Percentiles rank a stretch among this genome's conserved stretches.
These are phyloP conservation scores for Dryomyza anilis DNA, from an alignment of 2,888 invertebrate genomes.

Conservation along the genomic window DNA sequence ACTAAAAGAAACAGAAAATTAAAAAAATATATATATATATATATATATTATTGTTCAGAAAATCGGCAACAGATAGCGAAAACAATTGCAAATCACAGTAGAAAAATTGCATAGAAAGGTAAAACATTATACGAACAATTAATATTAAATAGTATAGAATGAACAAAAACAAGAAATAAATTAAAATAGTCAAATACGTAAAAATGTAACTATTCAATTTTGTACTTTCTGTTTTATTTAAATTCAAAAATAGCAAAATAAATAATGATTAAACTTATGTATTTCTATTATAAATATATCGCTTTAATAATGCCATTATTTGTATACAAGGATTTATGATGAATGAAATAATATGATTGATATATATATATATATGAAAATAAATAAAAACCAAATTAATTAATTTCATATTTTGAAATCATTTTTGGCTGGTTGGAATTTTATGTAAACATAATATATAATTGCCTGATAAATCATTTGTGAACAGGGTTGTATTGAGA, in stretches of 20 bases:
- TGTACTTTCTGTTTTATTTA: slow-evolving; percentile 11
- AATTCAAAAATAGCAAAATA: slow-evolving; percentile 26
- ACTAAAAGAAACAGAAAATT: slow-evolving; percentile 36
- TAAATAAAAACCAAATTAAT: background rate
- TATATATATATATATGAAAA: background rate
- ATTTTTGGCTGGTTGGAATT: too few species aligned
- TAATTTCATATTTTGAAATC: background rate
- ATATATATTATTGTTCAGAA: background rate
- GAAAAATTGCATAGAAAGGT: slow-evolving; percentile 6
- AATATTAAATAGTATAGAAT: background rate
- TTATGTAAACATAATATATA: too few species aligned
- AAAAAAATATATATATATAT: background rate
- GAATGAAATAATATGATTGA: slow-evolving; percentile 20
- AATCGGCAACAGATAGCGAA: background rate
- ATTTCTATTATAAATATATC: slow-evolving; percentile 25
- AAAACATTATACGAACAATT: slow-evolving; percentile 7
- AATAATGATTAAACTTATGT: slow-evolving; percentile 15
- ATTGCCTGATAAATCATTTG: too few species aligned
- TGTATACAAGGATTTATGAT: slow-evolving; percentile 29
- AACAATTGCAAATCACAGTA: slow-evolving; percentile 12
- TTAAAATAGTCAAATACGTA: slow-evolving; percentile 31
- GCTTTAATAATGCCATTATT: slow-evolving; percentile 34
- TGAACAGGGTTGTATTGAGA: too few species aligned
- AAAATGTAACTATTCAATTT: slow-evolving; percentile 22
- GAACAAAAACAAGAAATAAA: background rate